phyloP scores from a whole-genome alignment of 37 sponge, comb jelly and placozoan species.

The Hexactinellida sp. region DNA sequence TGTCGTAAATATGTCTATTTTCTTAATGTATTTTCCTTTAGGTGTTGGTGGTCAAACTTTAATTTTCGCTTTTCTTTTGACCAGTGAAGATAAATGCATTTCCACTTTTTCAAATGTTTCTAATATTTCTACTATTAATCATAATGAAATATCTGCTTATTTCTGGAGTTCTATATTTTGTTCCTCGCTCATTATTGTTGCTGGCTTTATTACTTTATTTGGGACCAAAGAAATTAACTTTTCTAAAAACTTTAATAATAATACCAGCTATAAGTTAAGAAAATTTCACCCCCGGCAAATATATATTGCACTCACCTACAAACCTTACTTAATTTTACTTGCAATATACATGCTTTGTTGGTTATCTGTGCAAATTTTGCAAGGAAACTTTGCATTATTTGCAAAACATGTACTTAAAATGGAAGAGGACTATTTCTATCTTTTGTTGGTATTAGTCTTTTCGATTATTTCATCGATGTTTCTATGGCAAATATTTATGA shows the following conservation, averaged over 20 bases:
- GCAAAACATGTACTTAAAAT: constrained; percentile 43
- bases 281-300: neutral
- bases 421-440: constrained; percentile 42
- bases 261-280: neutral
- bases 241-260: neutral
- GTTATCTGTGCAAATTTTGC: constrained; percentile 37
- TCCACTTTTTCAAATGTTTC: neutral
- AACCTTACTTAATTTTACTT: neutral
- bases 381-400: constrained; percentile 52
- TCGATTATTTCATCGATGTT: constrained; percentile 37
- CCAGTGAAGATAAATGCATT: neutral
- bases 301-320: neutral
- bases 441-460: constrained; percentile 43
- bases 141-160: neutral
- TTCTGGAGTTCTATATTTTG: neutral
- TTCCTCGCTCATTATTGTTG: neutral
- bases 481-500: constrained; percentile 56
- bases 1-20: too few relatives aligned
- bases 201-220: neutral
- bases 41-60: neutral
- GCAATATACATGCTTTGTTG: neutral
- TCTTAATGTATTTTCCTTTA: neutral
- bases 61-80: neutral
- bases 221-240: neutral
- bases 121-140: neutral